Conservation (phyloP, 2,797 vertebrate genomes). For the Lepus oiostolus region DNA sequence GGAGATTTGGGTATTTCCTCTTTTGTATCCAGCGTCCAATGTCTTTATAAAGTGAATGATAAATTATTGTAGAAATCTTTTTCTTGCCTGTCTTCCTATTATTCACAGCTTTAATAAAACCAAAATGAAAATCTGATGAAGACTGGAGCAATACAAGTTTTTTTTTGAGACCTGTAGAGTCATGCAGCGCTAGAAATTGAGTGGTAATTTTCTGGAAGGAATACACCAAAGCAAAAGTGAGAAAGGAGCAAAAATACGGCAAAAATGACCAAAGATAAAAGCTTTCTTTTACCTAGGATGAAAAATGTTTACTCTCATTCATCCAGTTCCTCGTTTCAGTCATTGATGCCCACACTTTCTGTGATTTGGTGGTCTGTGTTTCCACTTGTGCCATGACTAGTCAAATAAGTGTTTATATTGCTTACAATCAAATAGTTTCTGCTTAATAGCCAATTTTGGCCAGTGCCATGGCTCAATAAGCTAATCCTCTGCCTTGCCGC, state of each 20-base stretch:
- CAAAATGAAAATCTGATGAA: background rate
- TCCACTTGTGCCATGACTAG: background rate
- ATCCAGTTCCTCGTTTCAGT: background rate
- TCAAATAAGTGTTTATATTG: background rate
- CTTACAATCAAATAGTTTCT: rapidly evolving
- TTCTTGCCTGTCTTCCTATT: background rate
- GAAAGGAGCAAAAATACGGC: background rate
- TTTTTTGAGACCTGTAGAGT: background rate
- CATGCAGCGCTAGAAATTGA: background rate
- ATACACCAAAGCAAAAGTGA: background rate
- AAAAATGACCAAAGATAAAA: background rate
- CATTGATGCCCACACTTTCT: background rate
- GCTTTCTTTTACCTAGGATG: background rate
- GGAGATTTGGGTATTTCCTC: too few species aligned
- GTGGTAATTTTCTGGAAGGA: slow-evolving; percentile 35
- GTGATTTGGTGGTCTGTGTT: background rate
- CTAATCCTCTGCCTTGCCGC: too few species aligned
- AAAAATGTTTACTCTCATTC: background rate
- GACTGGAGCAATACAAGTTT: background rate
- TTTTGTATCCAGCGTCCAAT: background rate
- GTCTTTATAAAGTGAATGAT: background rate
- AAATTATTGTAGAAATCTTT: background rate
- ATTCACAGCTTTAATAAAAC: background rate
- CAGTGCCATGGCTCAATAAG: too few species aligned
- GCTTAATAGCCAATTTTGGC: background rate